phyloP scores from a whole-genome alignment of 2,797 vertebrate genomes.

The Falco cherrug region DNA sequence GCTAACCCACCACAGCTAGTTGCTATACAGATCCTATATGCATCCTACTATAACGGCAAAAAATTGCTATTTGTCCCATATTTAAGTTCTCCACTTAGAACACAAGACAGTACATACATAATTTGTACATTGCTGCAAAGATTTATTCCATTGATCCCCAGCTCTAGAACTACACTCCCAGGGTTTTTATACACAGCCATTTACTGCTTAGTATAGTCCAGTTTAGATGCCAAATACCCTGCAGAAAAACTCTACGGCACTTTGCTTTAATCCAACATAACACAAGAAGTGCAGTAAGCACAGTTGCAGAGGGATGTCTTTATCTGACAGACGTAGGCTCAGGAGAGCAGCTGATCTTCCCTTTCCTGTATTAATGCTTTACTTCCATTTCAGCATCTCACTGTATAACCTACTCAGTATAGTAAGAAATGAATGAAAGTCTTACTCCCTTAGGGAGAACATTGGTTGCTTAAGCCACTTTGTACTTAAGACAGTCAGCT shows the following conservation, averaged over 20 bases:
- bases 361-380: neutral
- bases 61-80: neutral
- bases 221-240: neutral
- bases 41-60: neutral
- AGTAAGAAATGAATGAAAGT: neutral
- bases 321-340: neutral
- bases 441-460: neutral
- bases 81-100: neutral
- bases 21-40: neutral
- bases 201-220: neutral
- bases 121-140: neutral
- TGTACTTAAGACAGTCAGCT: neutral
- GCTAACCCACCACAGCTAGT: neutral
- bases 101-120: neutral
- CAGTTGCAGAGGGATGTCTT: neutral
- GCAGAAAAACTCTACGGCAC: neutral
- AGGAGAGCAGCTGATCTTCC: neutral
- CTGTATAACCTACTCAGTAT: neutral
- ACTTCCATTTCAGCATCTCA: neutral
- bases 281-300: neutral
- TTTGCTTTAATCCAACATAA: neutral
- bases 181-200: neutral
- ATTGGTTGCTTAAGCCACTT: neutral
- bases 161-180: neutral
- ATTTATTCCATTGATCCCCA: neutral